These are phyloP conservation scores for Pelusios castaneus DNA, from an alignment of 2,113 vertebrate genomes.

Conservation along the genomic window DNA sequence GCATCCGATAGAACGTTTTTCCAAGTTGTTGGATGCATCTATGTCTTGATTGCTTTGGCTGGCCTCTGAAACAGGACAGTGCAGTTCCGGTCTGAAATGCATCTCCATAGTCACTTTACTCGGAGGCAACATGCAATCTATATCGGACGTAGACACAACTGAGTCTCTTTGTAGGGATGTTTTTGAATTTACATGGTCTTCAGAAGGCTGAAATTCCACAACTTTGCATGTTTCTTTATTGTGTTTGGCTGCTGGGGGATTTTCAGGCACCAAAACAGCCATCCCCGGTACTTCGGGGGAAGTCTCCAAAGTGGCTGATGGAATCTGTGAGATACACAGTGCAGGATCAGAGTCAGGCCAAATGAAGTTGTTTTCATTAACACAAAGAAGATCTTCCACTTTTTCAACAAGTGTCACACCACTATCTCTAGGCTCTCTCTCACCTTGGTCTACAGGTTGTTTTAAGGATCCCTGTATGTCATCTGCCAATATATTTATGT, in stretches of 20 bases:
- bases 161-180: fast-evolving
- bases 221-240: not conserved
- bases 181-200: not conserved
- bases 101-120: not conserved
- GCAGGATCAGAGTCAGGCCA: not conserved
- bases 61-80: not conserved
- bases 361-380: not conserved
- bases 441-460: not conserved
- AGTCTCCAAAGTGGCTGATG: fast-evolving
- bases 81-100: not conserved
- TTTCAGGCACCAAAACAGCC: not conserved
- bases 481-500: not conserved
- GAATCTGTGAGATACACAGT: not conserved
- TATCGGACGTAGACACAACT: not conserved
- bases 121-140: not conserved
- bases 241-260: not conserved
- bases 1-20: not conserved
- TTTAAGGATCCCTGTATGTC: not conserved
- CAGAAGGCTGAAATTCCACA: not conserved
- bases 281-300: not conserved
- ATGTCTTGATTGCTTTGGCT: not conserved
- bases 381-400: not conserved
- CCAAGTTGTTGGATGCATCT: not conserved
- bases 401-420: not conserved
- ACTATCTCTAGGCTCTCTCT: not conserved